Percentiles rank a stretch among this genome's conserved stretches.
These are phyloP conservation scores for Nephrocerus scutellatus DNA, from an alignment of 2,888 invertebrate genomes.

Conservation along the genomic window DNA sequence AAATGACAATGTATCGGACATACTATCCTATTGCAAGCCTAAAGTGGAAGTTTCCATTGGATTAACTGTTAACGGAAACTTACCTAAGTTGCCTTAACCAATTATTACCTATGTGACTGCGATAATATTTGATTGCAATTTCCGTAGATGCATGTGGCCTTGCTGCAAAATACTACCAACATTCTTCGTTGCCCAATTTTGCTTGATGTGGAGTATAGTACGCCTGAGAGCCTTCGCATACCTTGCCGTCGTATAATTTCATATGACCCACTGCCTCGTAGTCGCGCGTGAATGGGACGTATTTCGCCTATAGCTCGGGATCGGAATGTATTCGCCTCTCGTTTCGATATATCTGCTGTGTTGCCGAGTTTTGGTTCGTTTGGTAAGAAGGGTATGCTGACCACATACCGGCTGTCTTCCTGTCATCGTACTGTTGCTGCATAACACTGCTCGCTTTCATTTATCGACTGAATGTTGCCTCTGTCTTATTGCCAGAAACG, in stretches of 20 bases:
- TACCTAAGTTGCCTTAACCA: not conserved
- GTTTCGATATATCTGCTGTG: not conserved
- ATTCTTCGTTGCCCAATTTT: no score
- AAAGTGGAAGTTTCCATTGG: not conserved
- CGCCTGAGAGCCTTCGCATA: not conserved
- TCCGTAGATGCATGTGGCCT: conserved; percentile 5
- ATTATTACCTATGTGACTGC: not conserved
- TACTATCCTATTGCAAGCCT: no score
- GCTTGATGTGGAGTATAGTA: not conserved
- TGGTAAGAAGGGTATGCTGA: no score
- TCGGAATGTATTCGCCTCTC: not conserved
- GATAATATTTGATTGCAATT: conserved; percentile 7
- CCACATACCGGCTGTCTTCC: conserved; percentile 5
- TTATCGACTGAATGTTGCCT: not conserved
- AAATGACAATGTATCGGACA: no score
- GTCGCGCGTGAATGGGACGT: no score
- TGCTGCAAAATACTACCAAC: no score
- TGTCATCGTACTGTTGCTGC: conserved; percentile 1
- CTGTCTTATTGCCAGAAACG: conserved; percentile 7
- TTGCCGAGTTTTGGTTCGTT: no score
- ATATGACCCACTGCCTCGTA: no score
- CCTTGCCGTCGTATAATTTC: not conserved
- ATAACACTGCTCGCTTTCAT: conserved; percentile 6
- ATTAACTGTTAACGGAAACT: not conserved
- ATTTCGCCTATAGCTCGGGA: no score